Conservation (phyloP, 2,797 vertebrate species). For the Helicolenus hilgendorfi region DNA sequence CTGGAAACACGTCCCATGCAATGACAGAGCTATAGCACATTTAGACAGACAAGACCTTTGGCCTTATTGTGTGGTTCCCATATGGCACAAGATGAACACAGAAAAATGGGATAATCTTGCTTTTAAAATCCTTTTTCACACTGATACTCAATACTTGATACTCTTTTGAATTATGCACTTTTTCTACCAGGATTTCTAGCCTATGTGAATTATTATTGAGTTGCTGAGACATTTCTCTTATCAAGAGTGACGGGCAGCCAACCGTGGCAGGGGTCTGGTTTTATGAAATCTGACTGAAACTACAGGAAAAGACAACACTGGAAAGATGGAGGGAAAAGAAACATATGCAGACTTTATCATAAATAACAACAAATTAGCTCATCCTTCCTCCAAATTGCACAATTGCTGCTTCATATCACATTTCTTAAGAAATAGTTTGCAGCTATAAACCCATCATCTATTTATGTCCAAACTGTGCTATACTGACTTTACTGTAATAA, state of each 20-base stretch:
- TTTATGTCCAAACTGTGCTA: not conserved
- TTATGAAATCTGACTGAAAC: not conserved
- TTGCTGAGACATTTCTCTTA: conserved; percentile 7
- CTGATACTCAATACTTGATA: not conserved
- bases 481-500: not conserved
- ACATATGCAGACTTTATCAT: not conserved
- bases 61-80: conserved; percentile 48
- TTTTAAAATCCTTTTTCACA: conserved; percentile 46
- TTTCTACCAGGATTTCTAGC: not conserved
- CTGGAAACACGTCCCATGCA: conserved; percentile 60
- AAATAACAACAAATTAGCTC: not conserved
- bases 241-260: not conserved
- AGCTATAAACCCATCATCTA: not conserved
- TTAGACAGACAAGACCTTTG: conserved; percentile 74
- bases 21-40: conserved; percentile 63
- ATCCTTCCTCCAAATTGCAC: not conserved
- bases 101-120: conserved; percentile 30
- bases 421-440: not conserved
- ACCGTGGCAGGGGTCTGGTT: not conserved
- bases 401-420: not conserved
- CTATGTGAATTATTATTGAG: not conserved
- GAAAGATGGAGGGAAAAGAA: not conserved
- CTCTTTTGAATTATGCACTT: not conserved
- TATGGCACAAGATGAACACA: conserved; percentile 59
- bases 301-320: not conserved